A percentile compares a stretch with the other conserved stretches of the same genome.
These are phyloP conservation scores for Lamellibrachia columna DNA, from an alignment of 2,888 invertebrate genomes.

Conservation along the genomic window DNA sequence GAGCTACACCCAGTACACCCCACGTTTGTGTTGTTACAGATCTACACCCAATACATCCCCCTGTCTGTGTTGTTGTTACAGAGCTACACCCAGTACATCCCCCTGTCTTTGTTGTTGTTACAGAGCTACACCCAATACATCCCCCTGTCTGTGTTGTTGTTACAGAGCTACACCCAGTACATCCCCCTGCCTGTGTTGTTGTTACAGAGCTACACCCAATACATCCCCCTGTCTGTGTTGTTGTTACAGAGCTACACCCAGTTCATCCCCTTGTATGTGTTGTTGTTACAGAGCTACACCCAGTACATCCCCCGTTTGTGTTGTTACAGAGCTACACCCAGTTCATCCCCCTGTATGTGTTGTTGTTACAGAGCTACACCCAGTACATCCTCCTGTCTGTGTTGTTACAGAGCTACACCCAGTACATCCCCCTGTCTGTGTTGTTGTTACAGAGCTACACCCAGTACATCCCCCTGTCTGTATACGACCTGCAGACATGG, in stretches of 20 bases:
- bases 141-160: background rate
- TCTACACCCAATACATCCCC: slow-evolving; percentile 77
- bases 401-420: slow-evolving; percentile 85
- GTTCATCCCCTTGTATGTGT: too few species aligned
- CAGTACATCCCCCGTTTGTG: slow-evolving; percentile 61
- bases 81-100: slow-evolving; percentile 99
- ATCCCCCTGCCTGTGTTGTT: slow-evolving; percentile 92
- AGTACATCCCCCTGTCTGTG: background rate
- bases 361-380: too few species aligned
- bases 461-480: slow-evolving; percentile 97
- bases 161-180: slow-evolving; percentile 95
- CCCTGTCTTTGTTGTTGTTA: slow-evolving; percentile 79
- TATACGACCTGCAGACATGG: slow-evolving; percentile 98
- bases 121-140: slow-evolving; percentile 84
- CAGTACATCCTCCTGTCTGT: too few species aligned
- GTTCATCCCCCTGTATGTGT: slow-evolving; percentile 88
- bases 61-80: slow-evolving; percentile 61
- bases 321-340: slow-evolving; percentile 87
- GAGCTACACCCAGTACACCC: slow-evolving; percentile 99
- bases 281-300: slow-evolving; percentile 82
- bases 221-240: too few species aligned
- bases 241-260: too few species aligned
- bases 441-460: slow-evolving; percentile 81
- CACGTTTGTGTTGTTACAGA: slow-evolving; percentile 72
- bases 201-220: too few species aligned